A percentile compares a stretch with the other conserved stretches of the same genome.
Evolutionary conservation across 35 echinoderm and acorn worm species (phyloP).

Genomic region (Chiridota heheva): DNA sequence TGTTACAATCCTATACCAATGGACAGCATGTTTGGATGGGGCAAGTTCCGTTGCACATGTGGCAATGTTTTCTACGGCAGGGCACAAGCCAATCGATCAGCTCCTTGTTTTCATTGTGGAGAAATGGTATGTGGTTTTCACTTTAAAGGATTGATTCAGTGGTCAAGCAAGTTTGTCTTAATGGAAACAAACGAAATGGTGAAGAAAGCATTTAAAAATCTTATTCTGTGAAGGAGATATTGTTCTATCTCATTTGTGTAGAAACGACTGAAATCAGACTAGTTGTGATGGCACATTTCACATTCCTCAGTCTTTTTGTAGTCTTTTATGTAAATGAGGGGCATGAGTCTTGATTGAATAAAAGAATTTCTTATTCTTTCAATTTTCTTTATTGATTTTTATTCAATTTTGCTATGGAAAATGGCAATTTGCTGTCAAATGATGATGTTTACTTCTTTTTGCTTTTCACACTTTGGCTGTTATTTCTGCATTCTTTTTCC

Average conservation of each 20-base stretch:
- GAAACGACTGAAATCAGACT: too few relatives aligned
- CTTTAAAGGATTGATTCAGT: not conserved
- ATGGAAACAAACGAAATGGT: too few relatives aligned
- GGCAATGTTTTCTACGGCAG: constrained; percentile 72
- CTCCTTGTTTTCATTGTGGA: constrained; percentile 57
- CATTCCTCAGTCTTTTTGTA: not conserved
- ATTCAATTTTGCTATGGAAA: not conserved
- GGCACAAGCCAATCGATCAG: constrained; percentile 46
- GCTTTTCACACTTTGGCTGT: too few relatives aligned
- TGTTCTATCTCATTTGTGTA: too few relatives aligned
- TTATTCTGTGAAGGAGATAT: too few relatives aligned
- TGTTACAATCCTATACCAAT: constrained; percentile 70
- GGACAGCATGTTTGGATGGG: constrained; percentile 66
- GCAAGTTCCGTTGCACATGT: constrained; percentile 51
- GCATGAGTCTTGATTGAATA: not conserved
- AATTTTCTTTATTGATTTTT: not conserved
- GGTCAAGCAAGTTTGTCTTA: not conserved
- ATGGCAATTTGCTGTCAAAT: too few relatives aligned
- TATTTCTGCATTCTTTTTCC: too few relatives aligned
- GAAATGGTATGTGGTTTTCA: constrained; percentile 66
- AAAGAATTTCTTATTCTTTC: not conserved
- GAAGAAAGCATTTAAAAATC: too few relatives aligned
- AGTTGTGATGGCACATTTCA: too few relatives aligned
- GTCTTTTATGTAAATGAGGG: not conserved
- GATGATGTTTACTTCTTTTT: too few relatives aligned